Percentiles rank a stretch among this genome's conserved stretches.
phyloP scores from a whole-genome alignment of 2,888 invertebrate species.

The Amiota mariae region DNA sequence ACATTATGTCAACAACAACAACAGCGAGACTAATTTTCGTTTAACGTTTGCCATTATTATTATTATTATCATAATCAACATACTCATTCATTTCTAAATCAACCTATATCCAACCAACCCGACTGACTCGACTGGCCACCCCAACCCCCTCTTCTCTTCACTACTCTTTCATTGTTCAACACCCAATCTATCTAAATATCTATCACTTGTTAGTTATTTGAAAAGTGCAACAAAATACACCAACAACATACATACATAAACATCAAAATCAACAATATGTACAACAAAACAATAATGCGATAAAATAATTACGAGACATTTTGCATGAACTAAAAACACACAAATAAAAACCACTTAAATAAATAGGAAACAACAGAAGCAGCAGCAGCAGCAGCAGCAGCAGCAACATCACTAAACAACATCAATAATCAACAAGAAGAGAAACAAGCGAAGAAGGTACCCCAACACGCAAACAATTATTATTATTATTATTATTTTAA shows the following conservation, averaged over 20 bases:
- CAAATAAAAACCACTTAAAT: slow-evolving; percentile 20
- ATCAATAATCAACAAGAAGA: no score
- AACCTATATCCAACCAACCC: no score
- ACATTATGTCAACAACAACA: slow-evolving; percentile 1
- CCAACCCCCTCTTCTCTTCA: background rate
- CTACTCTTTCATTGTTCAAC: background rate
- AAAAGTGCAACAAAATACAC: background rate
- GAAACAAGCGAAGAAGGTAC: no score
- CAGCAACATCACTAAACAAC: no score
- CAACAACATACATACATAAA: no score
- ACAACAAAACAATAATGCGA: background rate
- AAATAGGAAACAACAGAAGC: background rate
- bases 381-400: no score
- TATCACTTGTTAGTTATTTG: background rate
- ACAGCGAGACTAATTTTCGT: slow-evolving; percentile 11
- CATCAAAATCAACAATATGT: no score
- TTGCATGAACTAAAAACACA: slow-evolving; percentile 11
- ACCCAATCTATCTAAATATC: background rate
- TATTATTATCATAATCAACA: background rate
- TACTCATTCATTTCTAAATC: background rate
- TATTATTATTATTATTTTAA: no score
- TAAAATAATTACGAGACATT: slow-evolving; percentile 22
- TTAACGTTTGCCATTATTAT: slow-evolving; percentile 19
- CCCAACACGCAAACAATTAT: no score
- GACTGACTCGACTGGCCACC: background rate